These are phyloP conservation scores for Elgaria multicarinata DNA, from an alignment of 2,113 vertebrate species.

Conservation along the genomic window DNA sequence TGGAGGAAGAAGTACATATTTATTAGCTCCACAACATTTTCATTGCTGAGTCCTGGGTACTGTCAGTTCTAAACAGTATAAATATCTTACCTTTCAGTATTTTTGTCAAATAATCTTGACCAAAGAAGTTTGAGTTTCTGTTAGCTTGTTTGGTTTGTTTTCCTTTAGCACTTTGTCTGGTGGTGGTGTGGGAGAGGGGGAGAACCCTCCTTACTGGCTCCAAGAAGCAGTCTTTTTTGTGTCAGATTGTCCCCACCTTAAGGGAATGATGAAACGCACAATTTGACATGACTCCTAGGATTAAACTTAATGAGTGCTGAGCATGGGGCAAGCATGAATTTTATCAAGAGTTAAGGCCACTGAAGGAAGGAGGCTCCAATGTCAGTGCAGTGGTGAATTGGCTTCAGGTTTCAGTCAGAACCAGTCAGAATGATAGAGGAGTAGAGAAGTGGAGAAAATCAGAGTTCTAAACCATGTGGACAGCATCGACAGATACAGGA, in stretches of 20 bases:
- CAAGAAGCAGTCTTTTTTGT: background rate
- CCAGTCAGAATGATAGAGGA: too few species aligned
- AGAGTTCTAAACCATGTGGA: too few species aligned
- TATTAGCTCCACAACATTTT: background rate
- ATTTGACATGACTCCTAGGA: conserved; percentile 3
- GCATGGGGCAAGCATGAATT: conserved; percentile 10
- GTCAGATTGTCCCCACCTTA: background rate
- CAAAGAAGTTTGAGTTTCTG: background rate
- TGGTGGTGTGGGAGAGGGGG: too few species aligned
- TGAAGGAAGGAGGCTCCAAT: too few species aligned
- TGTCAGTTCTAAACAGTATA: background rate
- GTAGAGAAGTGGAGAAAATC: conserved; percentile 26
- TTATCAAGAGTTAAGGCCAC: background rate
- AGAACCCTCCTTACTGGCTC: background rate
- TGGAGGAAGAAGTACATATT: background rate
- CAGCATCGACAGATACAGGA: too few species aligned
- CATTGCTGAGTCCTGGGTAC: background rate
- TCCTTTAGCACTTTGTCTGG: background rate
- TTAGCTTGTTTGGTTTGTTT: background rate
- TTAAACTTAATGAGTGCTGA: conserved; percentile 8
- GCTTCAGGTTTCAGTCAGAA: too few species aligned
- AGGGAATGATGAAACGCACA: conserved; percentile 5
- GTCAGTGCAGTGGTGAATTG: too few species aligned
- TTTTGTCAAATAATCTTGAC: conserved; percentile 26
- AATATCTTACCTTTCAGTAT: background rate